Evolutionary conservation across 2,113 vertebrate species (phyloP).

Genomic region (Clarias magur): DNA sequence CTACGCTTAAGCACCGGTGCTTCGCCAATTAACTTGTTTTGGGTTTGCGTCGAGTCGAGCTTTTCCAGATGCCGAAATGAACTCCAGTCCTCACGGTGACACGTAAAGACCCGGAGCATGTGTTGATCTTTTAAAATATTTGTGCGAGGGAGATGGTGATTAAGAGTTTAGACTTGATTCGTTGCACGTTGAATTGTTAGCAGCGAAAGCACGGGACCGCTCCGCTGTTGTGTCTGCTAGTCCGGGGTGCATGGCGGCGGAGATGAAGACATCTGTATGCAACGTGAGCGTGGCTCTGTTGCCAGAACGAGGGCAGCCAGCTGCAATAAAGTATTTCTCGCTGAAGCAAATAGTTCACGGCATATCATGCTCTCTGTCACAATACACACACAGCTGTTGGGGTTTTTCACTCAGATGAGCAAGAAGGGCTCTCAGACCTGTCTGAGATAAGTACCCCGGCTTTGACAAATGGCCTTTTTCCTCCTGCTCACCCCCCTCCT

Average conservation of each 20-base stretch:
- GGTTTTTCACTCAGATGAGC: conserved; percentile 56
- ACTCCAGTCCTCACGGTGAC: conserved; percentile 32
- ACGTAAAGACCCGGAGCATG: conserved; percentile 39
- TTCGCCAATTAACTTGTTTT: conserved; percentile 50
- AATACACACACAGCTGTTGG: conserved; percentile 61
- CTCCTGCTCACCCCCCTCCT: conserved; percentile 48
- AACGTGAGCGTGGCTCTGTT: conserved; percentile 45
- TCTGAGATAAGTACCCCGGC: conserved; percentile 55
- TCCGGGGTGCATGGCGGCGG: neutral
- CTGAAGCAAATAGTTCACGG: conserved; percentile 64
- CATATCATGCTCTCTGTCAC: conserved; percentile 64
- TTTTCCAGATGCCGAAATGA: conserved; percentile 49
- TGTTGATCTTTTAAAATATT: conserved; percentile 53
- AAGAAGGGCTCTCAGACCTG: conserved; percentile 51
- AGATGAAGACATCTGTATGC: conserved; percentile 63
- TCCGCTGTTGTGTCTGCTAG: conserved; percentile 42
- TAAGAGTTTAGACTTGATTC: conserved; percentile 42
- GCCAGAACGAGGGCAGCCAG: conserved; percentile 50
- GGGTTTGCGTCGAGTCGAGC: conserved; percentile 37
- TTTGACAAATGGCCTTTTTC: conserved; percentile 50
- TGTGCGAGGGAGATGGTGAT: conserved; percentile 45
- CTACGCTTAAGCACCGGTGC: conserved; percentile 13
- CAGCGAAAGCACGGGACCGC: conserved; percentile 31
- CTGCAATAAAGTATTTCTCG: conserved; percentile 63
- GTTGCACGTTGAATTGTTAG: conserved; percentile 38